Conservation (phyloP, 2,113 vertebrate genomes). For the Cyprinodon tularosa region DNA sequence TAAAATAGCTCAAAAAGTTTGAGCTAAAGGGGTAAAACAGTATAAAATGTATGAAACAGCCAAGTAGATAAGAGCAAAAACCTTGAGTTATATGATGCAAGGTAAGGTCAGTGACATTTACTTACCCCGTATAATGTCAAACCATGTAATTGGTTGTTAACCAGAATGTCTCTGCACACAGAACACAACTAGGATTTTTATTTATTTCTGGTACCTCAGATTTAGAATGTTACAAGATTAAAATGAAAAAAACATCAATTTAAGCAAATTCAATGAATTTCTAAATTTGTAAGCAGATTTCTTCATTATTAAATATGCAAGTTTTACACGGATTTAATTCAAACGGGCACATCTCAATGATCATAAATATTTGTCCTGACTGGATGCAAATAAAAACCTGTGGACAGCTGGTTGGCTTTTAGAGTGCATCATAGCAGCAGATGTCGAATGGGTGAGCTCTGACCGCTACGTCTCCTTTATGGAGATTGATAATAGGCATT, state of each 20-base stretch:
- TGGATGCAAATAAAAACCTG: neutral
- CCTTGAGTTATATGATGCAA: neutral
- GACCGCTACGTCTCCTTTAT: conserved; percentile 40
- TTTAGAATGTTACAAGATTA: neutral
- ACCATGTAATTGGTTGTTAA: neutral
- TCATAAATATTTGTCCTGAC: neutral
- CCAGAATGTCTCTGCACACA: neutral
- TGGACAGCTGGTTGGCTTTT: conserved; percentile 16
- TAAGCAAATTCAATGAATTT: neutral
- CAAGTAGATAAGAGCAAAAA: neutral
- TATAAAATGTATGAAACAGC: neutral
- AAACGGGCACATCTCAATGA: neutral
- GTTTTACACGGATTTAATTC: neutral
- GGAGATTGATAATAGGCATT: conserved; percentile 52
- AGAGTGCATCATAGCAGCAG: conserved; percentile 3
- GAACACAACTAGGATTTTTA: neutral
- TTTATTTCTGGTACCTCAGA: neutral
- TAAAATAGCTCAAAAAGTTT: neutral
- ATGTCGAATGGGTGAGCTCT: conserved; percentile 17
- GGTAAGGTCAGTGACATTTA: neutral
- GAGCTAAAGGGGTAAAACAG: neutral
- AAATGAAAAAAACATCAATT: neutral
- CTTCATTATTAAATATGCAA: neutral
- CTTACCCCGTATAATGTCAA: neutral
- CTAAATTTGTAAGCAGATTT: neutral